Percentiles rank a stretch among this genome's conserved stretches.
Evolutionary conservation across 2,113 vertebrate genomes (phyloP).

Genomic region (Chitala chitala): DNA sequence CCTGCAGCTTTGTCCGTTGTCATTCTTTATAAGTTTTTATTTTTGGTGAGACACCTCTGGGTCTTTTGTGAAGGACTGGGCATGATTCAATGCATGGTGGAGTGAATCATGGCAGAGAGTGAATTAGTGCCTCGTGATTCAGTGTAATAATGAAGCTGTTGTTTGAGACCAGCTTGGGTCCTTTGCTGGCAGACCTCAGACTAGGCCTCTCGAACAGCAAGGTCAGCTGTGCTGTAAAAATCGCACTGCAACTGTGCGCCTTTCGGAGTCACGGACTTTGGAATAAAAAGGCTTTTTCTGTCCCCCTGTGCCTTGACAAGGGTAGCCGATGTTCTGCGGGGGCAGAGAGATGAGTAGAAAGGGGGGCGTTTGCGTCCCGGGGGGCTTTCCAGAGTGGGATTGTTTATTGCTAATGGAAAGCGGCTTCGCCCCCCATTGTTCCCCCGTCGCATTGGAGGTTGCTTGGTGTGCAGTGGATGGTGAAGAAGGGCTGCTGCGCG

Average conservation of each 20-base stretch:
- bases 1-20: not conserved
- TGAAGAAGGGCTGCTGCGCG: conserved; percentile 1
- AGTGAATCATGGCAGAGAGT: conserved; percentile 32
- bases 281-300: conserved; percentile 20
- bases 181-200: not conserved
- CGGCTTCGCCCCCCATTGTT: conserved; percentile 31
- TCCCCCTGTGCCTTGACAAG: not conserved
- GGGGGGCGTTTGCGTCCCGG: not conserved
- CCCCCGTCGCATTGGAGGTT: conserved; percentile 5
- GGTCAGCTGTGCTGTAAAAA: not conserved
- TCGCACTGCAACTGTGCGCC: not conserved
- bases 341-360: not conserved
- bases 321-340: not conserved
- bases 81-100: not conserved
- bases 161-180: conserved; percentile 17
- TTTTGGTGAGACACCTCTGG: not conserved
- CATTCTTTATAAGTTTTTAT: not conserved
- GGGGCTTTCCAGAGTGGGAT: conserved; percentile 3
- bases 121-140: conserved; percentile 31
- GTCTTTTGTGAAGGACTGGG: not conserved
- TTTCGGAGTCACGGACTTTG: not conserved
- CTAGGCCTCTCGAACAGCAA: conserved; percentile 6
- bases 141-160: conserved; percentile 36
- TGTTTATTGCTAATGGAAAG: conserved; percentile 24
- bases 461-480: conserved; percentile 1